Evolutionary conservation across 2,888 invertebrate genomes (phyloP), one percentile per base, ranked within the genome.

Genomic region (Acleris laterana): DNA sequence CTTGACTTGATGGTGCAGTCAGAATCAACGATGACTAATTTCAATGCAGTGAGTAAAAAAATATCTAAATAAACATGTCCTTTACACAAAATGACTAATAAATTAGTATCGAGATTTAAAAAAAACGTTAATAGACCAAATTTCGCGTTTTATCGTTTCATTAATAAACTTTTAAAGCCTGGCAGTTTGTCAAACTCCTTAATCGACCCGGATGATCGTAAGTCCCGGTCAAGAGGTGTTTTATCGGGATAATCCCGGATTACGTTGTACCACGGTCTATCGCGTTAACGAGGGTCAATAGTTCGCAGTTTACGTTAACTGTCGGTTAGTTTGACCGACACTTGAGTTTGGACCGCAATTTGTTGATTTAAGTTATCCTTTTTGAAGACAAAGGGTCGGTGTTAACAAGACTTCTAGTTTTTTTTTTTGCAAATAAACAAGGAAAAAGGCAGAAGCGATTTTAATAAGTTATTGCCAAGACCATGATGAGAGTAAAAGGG

Each of bases 161-260:
- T 13, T 44, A 44, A 16, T 17, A 46, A 46, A 17, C n/a, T 16
- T 11, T 57, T 57, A 17, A 61, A 61, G 58, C 63, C 60, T 48
- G 17, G 20, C 51, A 48, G 32, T 44, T 52, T 49, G 62, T 60
- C 59, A 55, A 55, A 55, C 60, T 60, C 59, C 64, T 66, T 66
- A 66, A 56, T 65, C 60, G 20, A 20, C 49, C 58, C 32, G 49
- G 51, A 50, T 49, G 60, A 62, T 62, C 42, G 55, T 44, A 60
- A 66, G 65, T 74, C 70, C 74, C 78, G 84, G 84, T 84, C 85
- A 87, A 87, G 90, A 89, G 90, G 88, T 90, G 90, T 89, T 90
- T 83, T 89, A 88, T 85, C 82, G 85, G 89, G 88, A 89, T 90
- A 84, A 92, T 89, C 90, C 87, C 74, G 90, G 91, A 88, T 91